Evolutionary conservation across 2,797 vertebrate species (phyloP), one percentile per base, ranked within the genome.

Genomic region (Scleropages formosus): DNA sequence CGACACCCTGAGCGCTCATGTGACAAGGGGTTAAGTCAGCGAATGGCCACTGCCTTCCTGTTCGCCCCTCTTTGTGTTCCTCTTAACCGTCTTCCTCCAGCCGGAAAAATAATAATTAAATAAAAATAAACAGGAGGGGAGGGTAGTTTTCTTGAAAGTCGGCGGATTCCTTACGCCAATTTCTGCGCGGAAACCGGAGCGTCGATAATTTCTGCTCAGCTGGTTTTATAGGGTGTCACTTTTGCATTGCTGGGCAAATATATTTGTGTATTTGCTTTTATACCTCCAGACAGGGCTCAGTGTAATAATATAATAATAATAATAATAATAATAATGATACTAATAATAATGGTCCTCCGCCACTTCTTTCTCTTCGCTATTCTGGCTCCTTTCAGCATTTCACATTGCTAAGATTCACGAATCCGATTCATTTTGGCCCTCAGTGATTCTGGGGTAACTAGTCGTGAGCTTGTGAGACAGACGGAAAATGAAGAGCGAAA

Each of bases 1-100:
- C 93, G 94, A 94, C 92, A 91, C 75, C 8, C 0, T 80, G 88
- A 86, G 88, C 89, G 87, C 88, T 89, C 88, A 73, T 4, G 0
- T 64, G 90, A 88, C 93, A 93, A 94, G 88, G 92, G 94, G 93
- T 94, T 93, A 93, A 94, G 92, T 93, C 94, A 88, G 80, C 85
- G 88, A 90, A 87, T 92, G 91, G 92, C 93, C 92, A 87, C 85
- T 89, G 88, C 90, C 89, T 93, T 88, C 91, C 93, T 84, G 88
- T 93, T 93, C 94, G 90, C 90, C 93, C 92, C n/a, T n/a, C 91
- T 89, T 91, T 86, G 78, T 85, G 82, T 90, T 89, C 88, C 85
- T 83, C 86, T 92, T 91, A 91, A 91, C 89, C 86, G 83, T 85
- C 87, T 83, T 86, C 87, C 78, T 78, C 81, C 85, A 59, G 53